Base-by-base conservation (phyloP, 1,140 invertebrate genomes). In the Meloidogyne hapla region DNA sequence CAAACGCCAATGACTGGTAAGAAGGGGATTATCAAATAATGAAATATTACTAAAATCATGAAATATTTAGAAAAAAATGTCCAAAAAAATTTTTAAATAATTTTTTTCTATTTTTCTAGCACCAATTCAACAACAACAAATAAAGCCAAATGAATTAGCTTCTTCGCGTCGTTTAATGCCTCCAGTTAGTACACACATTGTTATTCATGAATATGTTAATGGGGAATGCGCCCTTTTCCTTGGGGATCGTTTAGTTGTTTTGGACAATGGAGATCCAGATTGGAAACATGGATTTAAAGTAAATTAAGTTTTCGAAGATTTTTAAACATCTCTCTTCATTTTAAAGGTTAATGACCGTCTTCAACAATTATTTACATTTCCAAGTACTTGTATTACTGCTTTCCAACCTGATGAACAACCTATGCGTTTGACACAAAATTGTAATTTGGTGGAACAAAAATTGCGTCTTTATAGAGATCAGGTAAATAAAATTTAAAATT, bases 231-330 rank as follows among this genome's bases (percentile, higher is more conserved):
- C 77, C 15, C 70, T 86, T 33, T 72, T 69, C 62, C 66, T 87
- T 12, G 85, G 85, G 1, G 80, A 86, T 26, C 75, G 86, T n/a
- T 42, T 86, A 61, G 72, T 78, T 21, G 75, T 86, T 25, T 83
- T 86, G 12, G 86, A 86, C 69, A 86, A 87, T 74, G 85, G 85
- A 13, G 85, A 86, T 78, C 85, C 85, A 12, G 85, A 87, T 65
- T 86, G 85, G 85, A 71, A 82, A 6, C 86, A 86, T 73, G 85
- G 85, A 33, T 87, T 87, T 69, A 82, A 77, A 48, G 77, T 79
- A 8, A 33, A 15, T 13, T 42, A 42, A 42, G 9, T 12, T 42
- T 42, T n/a, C 25, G 21, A 33, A 33, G 10, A 21, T 23, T 42
- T 13, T 33, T 26, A 70, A 28, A n/a, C n/a, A n/a, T n/a, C n/a